Base-by-base conservation (phyloP, 1,140 invertebrate species). In the Ceratina calcarata region DNA sequence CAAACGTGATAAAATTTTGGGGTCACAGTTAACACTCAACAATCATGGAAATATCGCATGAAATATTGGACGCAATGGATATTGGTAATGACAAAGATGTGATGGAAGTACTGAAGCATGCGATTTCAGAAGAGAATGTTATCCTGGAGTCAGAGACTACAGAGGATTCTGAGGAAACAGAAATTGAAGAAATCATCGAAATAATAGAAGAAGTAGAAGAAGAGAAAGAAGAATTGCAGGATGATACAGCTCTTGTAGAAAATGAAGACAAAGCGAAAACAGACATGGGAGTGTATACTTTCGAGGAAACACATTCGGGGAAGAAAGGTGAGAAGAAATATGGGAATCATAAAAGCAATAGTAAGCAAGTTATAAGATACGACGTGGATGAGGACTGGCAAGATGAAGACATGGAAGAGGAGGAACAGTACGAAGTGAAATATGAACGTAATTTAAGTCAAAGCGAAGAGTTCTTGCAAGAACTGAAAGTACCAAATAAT, bases 351-450 rank as follows among this genome's bases (percentile, higher is more conserved):
- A 74, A 82, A 18, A 79, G 10, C 32, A 82, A 18, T 37, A 78
- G 65, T 8, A 90, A 91, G 22, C 81, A 85, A 64, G 62, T 89
- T 37, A 78, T 91, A 57, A 75, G 85, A 1, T 93, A 93, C 32
- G 90, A 92, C 78, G 86, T 89, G 2, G 88, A 89, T 15, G 91
- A 91, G 45, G 92, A 93, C 72, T 92, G 92, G 92, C 89, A 92
- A 61, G 91, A 93, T 27, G 91, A 92, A 27, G 92, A 93, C 6
- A 66, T 88, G 24, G 91, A 92, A 22, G 88, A 89, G 60, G 75
- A 85, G 45, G 78, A 76, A 6, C 77, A 76, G 0, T 69, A 32
- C 55, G 51, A 55, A 57, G 1, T 32, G 22, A 68, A 20, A 3
- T 76, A 72, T 16, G 80, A 79, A 27, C 53, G 53, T 6, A 51